Base-by-base conservation (phyloP, 2,888 invertebrate genomes). In the Apodemia zela region DNA sequence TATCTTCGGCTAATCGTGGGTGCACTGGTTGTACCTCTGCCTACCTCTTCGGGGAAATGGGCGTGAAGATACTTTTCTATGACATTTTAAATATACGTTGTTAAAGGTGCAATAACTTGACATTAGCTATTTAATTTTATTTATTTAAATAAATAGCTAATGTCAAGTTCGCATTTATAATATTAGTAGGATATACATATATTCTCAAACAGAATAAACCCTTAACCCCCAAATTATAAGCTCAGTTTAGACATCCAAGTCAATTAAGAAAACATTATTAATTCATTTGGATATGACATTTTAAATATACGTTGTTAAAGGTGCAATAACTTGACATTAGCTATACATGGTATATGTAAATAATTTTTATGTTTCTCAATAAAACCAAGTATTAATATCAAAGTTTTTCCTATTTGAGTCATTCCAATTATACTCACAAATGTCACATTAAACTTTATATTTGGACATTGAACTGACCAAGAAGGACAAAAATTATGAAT, bases 401-500 rank as follows among this genome's bases (percentile, higher is more conserved):
- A 51, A 51, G 21, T 11, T 51, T 51, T 51, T 51, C 13, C 18
- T 18, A 21, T 49, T 49, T 18, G 17, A 49, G 7, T 10, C 18
- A 17, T 51, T 51, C 13, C 18, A 21, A 25, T 51, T 51, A 51
- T 21, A 51, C 21, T 51, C 25, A 51, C 51, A 51, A 51, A 51
- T 51, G 25, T 15, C 42, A 42, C 42, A 42, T 42, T 42, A 42
- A 61, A 61, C 45, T 58, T 54, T 33, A 59, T 61, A 66, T 57
- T 64, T 64, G 63, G 63, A 64, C 64, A 65, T 64, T 51, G 62
- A 66, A 67, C 61, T 63, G 65, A 76, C 51, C 77, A 81, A 42
- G 42, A 42, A 79, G 85, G 84, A 84, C 86, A 87, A 89, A 89
- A 89, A 88, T 86, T 90, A 90, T 90, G 90, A 89, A 89, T 89